A percentile compares a stretch with the other conserved stretches of the same genome.
Evolutionary conservation across 1,140 invertebrate species (phyloP).

Genomic region (Temnothorax nylanderi): DNA sequence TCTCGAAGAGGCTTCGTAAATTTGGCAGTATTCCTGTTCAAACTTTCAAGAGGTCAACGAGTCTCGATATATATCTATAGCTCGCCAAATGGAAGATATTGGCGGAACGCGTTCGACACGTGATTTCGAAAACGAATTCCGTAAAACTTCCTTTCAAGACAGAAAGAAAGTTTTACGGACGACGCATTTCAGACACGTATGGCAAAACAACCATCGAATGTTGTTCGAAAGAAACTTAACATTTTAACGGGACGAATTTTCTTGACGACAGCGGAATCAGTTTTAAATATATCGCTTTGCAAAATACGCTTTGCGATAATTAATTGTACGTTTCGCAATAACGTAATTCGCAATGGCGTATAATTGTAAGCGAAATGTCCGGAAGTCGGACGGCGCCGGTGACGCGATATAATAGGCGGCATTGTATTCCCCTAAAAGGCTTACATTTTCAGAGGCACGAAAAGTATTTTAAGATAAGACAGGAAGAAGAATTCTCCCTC

Average conservation of each 20-base stretch:
- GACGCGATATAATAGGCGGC: not conserved
- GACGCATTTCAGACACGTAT: not conserved
- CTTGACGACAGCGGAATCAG: not conserved
- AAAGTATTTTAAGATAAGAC: slow-evolving; percentile 38
- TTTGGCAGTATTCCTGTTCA: slow-evolving; percentile 23
- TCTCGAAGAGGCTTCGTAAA: slow-evolving; percentile 17
- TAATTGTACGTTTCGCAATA: not conserved
- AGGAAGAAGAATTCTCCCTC: not conserved
- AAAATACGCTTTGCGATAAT: not conserved
- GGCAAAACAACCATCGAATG: not conserved
- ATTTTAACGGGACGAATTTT: not conserved
- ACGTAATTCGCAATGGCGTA: not conserved
- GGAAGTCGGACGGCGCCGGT: not conserved
- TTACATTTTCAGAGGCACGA: slow-evolving; percentile 10
- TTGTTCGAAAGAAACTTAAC: not conserved
- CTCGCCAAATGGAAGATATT: not conserved
- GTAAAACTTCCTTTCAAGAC: not conserved
- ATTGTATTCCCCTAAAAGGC: slow-evolving; percentile 3
- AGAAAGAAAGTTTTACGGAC: not conserved
- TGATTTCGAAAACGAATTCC: not conserved
- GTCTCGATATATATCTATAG: slow-evolving; percentile 1
- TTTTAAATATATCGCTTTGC: not conserved
- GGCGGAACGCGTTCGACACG: not conserved
- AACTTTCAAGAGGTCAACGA: slow-evolving; percentile 28
- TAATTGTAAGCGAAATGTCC: not conserved